Conservation (phyloP, 2,888 invertebrate species). For the Agriopis leucophaearia region DNA sequence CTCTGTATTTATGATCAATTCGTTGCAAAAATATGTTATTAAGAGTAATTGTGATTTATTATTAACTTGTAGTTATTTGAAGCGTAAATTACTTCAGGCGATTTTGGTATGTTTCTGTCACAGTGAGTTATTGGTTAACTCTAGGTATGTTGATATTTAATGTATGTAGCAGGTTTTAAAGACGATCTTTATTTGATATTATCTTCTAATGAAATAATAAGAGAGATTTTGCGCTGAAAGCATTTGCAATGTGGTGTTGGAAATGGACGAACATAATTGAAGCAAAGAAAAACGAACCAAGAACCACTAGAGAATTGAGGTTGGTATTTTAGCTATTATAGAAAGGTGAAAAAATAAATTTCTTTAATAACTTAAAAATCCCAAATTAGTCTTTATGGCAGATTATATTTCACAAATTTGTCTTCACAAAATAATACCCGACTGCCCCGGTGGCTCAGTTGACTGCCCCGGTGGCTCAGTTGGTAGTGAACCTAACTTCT, state of each 20-base stretch:
- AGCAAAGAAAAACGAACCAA: too few relatives aligned
- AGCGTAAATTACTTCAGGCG: slow-evolving; percentile 34
- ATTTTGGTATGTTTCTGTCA: slow-evolving; percentile 24
- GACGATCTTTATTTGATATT: not conserved
- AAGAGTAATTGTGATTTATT: slow-evolving; percentile 45
- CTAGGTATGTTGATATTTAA: slow-evolving; percentile 27
- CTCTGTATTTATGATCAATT: slow-evolving; percentile 39
- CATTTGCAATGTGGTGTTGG: not conserved
- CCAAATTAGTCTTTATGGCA: too few relatives aligned
- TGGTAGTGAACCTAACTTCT: too few relatives aligned
- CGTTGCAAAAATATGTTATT: slow-evolving; percentile 48
- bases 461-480: too few relatives aligned
- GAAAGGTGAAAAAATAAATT: too few relatives aligned
- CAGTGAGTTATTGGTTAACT: slow-evolving; percentile 3
- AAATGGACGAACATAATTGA: too few relatives aligned
- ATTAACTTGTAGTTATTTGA: slow-evolving; percentile 33
- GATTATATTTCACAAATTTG: too few relatives aligned
- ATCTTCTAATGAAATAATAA: not conserved
- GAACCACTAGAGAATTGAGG: too few relatives aligned
- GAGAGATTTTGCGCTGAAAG: not conserved
- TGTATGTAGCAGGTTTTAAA: not conserved
- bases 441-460: too few relatives aligned
- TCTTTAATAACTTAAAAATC: too few relatives aligned
- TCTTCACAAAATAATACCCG: too few relatives aligned
- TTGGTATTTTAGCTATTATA: too few relatives aligned